A percentile compares a stretch with the other conserved stretches of the same genome.
Conservation (phyloP, 2,797 vertebrate genomes). For the Gymnocypris eckloni region DNA sequence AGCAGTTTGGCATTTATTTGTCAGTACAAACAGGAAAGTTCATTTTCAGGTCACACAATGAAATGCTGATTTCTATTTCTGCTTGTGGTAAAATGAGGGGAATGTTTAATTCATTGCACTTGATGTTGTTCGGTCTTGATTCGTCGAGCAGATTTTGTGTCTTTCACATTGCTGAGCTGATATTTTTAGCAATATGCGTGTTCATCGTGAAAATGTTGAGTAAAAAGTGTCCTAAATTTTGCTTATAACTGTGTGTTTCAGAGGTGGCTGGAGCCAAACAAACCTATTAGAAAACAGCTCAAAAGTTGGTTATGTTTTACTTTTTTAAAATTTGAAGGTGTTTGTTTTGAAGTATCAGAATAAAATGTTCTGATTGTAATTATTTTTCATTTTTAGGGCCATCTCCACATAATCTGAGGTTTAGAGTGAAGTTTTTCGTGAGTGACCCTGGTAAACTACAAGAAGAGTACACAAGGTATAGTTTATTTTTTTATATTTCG, state of each 20-base stretch:
- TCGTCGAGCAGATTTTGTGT: not conserved
- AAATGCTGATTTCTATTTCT: not conserved
- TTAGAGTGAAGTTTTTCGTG: no score
- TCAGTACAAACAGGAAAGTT: conserved; percentile 29
- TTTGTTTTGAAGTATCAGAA: no score
- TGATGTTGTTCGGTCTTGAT: not conserved
- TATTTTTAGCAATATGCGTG: not conserved
- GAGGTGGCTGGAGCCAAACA: conserved; percentile 98
- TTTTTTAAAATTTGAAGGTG: no score
- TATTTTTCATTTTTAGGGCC: no score
- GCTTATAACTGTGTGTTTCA: conserved; percentile 80
- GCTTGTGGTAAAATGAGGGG: not conserved
- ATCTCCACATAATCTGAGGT: no score
- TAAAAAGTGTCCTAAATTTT: not conserved
- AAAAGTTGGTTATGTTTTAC: conserved; percentile 85
- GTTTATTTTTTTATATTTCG: no score
- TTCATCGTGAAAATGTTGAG: not conserved
- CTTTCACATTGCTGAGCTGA: not conserved
- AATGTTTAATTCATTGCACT: not conserved
- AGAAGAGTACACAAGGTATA: no score
- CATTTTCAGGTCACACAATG: conserved; percentile 31
- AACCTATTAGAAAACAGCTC: conserved; percentile 97
- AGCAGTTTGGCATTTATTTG: not conserved
- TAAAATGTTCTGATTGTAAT: no score
- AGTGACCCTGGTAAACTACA: no score